Percentiles rank a stretch among this genome's conserved stretches.
phyloP scores from a whole-genome alignment of 2,888 invertebrate species.

The Elysia crispata region DNA sequence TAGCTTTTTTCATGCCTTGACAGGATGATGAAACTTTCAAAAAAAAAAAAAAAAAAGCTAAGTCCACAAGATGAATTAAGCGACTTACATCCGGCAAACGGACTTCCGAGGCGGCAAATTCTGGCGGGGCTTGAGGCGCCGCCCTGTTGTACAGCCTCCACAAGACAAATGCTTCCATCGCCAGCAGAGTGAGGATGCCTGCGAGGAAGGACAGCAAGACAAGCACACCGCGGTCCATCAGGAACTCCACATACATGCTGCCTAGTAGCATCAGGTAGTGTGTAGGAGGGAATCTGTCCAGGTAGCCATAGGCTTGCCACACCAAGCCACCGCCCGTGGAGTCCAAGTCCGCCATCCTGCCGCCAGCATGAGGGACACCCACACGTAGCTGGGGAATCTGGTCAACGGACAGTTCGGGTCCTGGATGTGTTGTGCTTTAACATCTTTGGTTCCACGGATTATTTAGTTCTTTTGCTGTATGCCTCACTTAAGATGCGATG shows the following conservation, averaged over 20 bases:
- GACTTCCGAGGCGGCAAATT: background rate
- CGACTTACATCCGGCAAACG: conserved; percentile 42
- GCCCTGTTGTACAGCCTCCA: background rate
- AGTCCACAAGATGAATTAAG: too few relatives aligned
- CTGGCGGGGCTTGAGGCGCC: conserved; percentile 19
- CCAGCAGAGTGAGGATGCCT: conserved; percentile 23
- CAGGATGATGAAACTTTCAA: background rate
- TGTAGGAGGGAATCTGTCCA: conserved; percentile 1
- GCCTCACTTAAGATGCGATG: too few relatives aligned
- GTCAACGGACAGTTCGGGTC: too few relatives aligned
- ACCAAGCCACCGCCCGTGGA: too few relatives aligned
- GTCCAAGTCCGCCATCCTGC: too few relatives aligned
- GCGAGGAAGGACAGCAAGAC: conserved; percentile 34
- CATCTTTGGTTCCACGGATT: too few relatives aligned
- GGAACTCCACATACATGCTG: background rate
- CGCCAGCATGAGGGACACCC: too few relatives aligned
- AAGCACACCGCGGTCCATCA: conserved; percentile 33
- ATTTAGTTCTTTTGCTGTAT: too few relatives aligned
- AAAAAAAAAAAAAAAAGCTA: background rate
- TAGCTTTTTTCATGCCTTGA: background rate
- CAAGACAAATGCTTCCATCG: background rate
- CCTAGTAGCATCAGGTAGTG: conserved; percentile 17
- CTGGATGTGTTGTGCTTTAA: too few relatives aligned
- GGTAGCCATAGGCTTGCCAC: too few relatives aligned
- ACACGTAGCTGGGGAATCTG: too few relatives aligned